Evolutionary conservation across 2,888 invertebrate species (phyloP), one percentile per base, ranked within the genome.

Genomic region (Hermodice carunculata): DNA sequence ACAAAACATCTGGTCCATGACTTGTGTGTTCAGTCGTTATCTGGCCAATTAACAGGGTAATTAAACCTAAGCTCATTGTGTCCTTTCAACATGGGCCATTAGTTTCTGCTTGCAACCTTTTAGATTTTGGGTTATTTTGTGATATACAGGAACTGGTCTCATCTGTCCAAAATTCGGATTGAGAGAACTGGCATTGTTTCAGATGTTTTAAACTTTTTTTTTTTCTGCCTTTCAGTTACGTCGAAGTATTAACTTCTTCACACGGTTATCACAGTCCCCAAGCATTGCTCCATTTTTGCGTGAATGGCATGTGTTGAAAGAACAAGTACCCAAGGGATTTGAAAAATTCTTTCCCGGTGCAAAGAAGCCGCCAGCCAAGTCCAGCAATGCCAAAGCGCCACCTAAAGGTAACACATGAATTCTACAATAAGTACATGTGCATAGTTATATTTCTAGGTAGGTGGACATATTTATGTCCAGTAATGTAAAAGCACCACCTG

Each of bases 301-400:
- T 29, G 63, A 57, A 29, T 69, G 69, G 69, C 40, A 54, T 28
- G 48, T 63, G 17, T 37, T 66, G 6, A 46, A 28, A 31, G 46
- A 62, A 44, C 71, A 81, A 51, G 67, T 77, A 5, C 96, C 96
- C 0, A 95, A 95, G 87, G 96, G 96, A 0, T 96, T 96, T 86
- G 96, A 95, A 83, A 96, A 96, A 81, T 96, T 93, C 85, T 96
- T 94, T 78, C 92, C 91, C 8, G 89, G 90, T 61, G 77, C 79
- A 71, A 80, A 75, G 68, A 69, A 85, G 80, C 69, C 88, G 14
- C 29, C 29, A 31, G 28, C 37, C 22, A 87, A 88, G 37, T 40
- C 34, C 19, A 37, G 24, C 37, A 42, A 58, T 49, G 24, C 54
- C 19, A 43, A 48, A 42, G 26, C 37, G 17, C 37, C 46, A n/a